Evolutionary conservation across 92 coral and sea anemone species (phyloP).

Genomic region (Porites lobata): DNA sequence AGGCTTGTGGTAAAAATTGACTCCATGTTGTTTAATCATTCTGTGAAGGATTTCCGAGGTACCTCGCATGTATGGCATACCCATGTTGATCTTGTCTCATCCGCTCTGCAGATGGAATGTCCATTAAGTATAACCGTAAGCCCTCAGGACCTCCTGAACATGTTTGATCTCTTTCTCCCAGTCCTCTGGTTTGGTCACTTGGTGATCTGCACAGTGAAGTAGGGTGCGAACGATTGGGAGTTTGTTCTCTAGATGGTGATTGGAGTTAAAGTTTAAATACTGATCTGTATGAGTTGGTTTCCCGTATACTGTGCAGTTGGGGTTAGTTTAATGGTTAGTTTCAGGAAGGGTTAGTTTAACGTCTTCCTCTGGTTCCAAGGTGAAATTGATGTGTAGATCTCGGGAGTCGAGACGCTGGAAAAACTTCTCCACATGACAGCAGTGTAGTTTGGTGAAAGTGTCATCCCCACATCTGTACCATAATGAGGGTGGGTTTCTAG

Average conservation of each 20-base stretch:
- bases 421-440: no score
- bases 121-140: no score
- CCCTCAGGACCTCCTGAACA: no score
- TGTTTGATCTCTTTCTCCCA: background rate
- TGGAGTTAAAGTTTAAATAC: background rate
- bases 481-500: no score
- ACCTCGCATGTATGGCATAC: background rate
- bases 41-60: background rate
- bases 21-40: background rate
- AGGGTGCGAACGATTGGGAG: background rate
- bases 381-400: no score
- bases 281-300: background rate
- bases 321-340: background rate
- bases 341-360: no score
- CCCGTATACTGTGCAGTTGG: background rate
- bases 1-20: background rate
- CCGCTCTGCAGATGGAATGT: no score
- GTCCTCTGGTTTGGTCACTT: background rate
- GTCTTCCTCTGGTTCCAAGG: no score
- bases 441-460: no score
- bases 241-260: background rate
- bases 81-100: background rate
- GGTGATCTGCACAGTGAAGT: background rate
- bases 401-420: no score
- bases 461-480: no score